Conservation (phyloP, 1,140 invertebrate genomes). For the Caenorhabditis elegans region WBcel235 BX284603.4:6513501-6514000, state of each 20-base stretch:
- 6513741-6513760: conserved; percentile 51
- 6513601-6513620: conserved; percentile 65
- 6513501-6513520: conserved; percentile 55
- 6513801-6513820: conserved; percentile 49
- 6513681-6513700: not conserved
- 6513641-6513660: conserved; percentile 55
- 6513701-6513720: not conserved
- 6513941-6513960: conserved; percentile 54
- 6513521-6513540: conserved; percentile 64
- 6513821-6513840: conserved; percentile 61
- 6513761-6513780: conserved; percentile 62
- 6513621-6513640: conserved; percentile 66
- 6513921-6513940: too few relatives aligned
- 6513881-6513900: conserved; percentile 28
- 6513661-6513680: conserved; percentile 57
- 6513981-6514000: conserved; percentile 49
- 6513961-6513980: conserved; percentile 54
- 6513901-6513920: too few relatives aligned
- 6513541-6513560: conserved; percentile 63
- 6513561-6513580: conserved; percentile 64
- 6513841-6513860: conserved; percentile 59
- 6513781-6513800: conserved; percentile 61
- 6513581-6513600: conserved; percentile 57
- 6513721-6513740: not conserved
- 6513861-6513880: conserved; percentile 58